Percentiles rank a stretch among this genome's conserved stretches.
phyloP scores from a whole-genome alignment of 2,797 vertebrate genomes.

The Coracias cyanogaster region DNA sequence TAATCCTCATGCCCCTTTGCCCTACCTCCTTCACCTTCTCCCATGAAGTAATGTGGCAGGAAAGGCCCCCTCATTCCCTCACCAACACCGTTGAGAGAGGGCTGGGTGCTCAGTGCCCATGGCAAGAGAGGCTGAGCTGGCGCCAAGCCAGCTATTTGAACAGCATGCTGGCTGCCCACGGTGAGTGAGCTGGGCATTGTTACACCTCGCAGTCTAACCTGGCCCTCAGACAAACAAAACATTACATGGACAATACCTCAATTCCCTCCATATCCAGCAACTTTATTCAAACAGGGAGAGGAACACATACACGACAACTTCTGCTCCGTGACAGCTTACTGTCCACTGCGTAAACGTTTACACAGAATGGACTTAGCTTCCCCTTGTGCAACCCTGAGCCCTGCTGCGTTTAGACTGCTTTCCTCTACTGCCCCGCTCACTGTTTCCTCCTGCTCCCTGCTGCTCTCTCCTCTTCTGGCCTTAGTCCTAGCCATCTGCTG shows the following conservation, averaged over 20 bases:
- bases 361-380: neutral
- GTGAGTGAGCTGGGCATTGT: neutral
- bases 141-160: neutral
- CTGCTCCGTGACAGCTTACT: neutral
- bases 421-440: neutral
- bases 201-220: neutral
- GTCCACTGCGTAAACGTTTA: neutral
- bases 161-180: neutral
- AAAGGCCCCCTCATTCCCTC: neutral
- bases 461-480: neutral
- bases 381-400: neutral
- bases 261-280: neutral
- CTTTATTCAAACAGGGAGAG: neutral
- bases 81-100: neutral
- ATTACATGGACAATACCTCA: neutral
- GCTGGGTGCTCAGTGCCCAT: neutral
- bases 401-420: rapidly evolving
- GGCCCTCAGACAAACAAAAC: neutral
- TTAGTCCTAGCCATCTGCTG: neutral
- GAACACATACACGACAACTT: neutral
- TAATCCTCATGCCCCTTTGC: neutral
- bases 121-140: neutral
- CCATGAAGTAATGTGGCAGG: neutral
- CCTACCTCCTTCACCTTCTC: neutral
- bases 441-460: neutral